Percentiles rank a stretch among this genome's conserved stretches.
Conservation (phyloP, 2,888 invertebrate species). For the Orthosia gothica region DNA sequence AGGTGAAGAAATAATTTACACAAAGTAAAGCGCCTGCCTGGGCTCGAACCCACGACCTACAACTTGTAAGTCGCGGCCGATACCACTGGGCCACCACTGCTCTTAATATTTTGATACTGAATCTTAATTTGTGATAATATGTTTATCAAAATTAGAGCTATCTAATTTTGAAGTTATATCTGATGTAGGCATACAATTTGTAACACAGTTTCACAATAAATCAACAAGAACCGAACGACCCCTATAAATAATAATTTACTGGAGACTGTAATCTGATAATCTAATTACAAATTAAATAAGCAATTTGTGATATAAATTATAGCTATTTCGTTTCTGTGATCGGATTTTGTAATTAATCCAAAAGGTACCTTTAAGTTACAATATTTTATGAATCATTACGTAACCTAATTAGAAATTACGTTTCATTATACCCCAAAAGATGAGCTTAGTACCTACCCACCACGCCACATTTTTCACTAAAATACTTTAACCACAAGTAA, state of each 20-base stretch:
- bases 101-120: too few species aligned
- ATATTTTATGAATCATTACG: not conserved
- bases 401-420: not conserved
- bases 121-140: not conserved
- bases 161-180: not conserved
- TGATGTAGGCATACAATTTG: conserved; percentile 12
- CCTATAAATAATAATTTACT: conserved; percentile 53
- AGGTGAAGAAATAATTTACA: too few species aligned
- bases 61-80: too few species aligned
- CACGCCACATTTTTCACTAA: too few species aligned
- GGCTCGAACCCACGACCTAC: too few species aligned
- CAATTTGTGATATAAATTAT: conserved; percentile 51
- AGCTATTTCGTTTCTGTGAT: conserved; percentile 36
- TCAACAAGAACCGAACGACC: conserved; percentile 26
- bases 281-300: conserved; percentile 56
- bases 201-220: conserved; percentile 44
- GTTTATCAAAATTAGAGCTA: not conserved
- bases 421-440: too few species aligned
- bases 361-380: not conserved
- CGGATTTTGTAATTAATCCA: conserved; percentile 40
- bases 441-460: too few species aligned
- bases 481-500: too few species aligned
- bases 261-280: conserved; percentile 56
- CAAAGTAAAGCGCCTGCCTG: too few species aligned
- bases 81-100: too few species aligned